Conservation (phyloP, 2,113 vertebrate species). For the Amblyopsis rosae region DNA sequence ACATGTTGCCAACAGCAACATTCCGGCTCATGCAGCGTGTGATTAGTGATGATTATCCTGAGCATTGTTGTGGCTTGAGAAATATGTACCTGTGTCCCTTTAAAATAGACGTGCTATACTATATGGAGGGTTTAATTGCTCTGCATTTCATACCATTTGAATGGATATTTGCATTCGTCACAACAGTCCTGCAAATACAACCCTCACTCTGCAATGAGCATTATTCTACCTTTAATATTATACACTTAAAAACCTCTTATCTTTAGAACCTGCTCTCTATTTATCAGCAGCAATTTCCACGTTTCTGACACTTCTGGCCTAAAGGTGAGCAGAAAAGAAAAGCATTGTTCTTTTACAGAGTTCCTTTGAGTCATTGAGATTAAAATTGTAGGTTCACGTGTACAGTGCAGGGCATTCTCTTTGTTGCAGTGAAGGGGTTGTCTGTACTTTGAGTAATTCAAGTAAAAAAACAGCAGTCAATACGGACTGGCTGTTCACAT, state of each 20-base stretch:
- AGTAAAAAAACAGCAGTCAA: background rate
- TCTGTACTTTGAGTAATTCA: background rate
- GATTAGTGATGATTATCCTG: conserved; percentile 43
- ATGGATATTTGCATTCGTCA: background rate
- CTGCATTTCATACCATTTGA: conserved; percentile 2
- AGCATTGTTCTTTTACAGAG: background rate
- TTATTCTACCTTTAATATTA: background rate
- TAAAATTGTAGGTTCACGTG: background rate
- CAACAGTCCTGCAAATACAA: too few species aligned
- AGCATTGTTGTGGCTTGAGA: too few species aligned
- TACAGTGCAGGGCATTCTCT: background rate
- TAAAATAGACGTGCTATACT: background rate
- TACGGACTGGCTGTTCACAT: background rate
- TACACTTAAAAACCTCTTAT: too few species aligned
- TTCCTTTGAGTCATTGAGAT: background rate
- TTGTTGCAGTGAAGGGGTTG: background rate
- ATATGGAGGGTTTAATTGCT: too few species aligned
- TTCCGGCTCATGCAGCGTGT: conserved; percentile 19
- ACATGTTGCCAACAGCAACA: conserved; percentile 51
- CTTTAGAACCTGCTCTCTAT: background rate
- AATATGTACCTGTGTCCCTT: conserved; percentile 31
- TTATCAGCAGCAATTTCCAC: background rate
- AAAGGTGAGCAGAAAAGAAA: background rate
- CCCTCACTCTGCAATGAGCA: background rate
- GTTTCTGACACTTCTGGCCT: background rate